Conservation (phyloP, 2,113 vertebrate species). For the Tricholaema leucomelas region DNA sequence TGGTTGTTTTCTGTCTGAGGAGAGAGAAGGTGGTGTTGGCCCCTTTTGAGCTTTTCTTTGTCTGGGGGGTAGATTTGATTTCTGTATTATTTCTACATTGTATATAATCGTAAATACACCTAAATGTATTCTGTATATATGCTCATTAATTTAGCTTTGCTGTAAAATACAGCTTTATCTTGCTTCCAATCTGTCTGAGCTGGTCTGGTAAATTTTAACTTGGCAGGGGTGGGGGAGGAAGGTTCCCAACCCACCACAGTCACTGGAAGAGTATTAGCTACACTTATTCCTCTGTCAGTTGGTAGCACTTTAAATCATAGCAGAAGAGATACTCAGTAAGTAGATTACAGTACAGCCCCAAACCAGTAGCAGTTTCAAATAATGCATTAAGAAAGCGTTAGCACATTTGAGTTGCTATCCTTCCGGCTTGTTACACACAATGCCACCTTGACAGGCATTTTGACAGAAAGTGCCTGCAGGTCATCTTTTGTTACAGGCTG, state of each 20-base stretch:
- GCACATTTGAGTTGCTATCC: conserved; percentile 29
- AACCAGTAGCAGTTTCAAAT: conserved; percentile 31
- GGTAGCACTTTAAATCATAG: conserved; percentile 32
- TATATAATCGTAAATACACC: too few relatives aligned
- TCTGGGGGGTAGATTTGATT: too few relatives aligned
- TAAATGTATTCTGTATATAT: too few relatives aligned
- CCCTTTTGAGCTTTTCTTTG: too few relatives aligned
- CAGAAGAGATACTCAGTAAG: conserved; percentile 25
- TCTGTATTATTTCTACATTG: too few relatives aligned
- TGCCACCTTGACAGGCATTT: background rate
- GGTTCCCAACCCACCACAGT: too few relatives aligned
- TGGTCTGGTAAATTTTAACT: too few relatives aligned
- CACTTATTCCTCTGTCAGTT: conserved; percentile 34
- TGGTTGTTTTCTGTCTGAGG: too few relatives aligned
- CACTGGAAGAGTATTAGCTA: conserved; percentile 17
- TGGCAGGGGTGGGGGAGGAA: background rate
- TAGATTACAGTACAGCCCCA: conserved; percentile 31
- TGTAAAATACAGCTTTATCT: too few relatives aligned
- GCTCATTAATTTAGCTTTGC: too few relatives aligned
- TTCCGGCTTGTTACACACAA: background rate
- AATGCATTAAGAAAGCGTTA: conserved; percentile 15
- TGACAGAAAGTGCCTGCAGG: conserved; percentile 53
- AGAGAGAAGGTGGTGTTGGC: too few relatives aligned
- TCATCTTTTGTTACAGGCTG: conserved; percentile 39
- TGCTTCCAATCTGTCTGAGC: too few relatives aligned